Base-by-base conservation (phyloP, 2,797 vertebrate species). In the Limosa lapponica region DNA sequence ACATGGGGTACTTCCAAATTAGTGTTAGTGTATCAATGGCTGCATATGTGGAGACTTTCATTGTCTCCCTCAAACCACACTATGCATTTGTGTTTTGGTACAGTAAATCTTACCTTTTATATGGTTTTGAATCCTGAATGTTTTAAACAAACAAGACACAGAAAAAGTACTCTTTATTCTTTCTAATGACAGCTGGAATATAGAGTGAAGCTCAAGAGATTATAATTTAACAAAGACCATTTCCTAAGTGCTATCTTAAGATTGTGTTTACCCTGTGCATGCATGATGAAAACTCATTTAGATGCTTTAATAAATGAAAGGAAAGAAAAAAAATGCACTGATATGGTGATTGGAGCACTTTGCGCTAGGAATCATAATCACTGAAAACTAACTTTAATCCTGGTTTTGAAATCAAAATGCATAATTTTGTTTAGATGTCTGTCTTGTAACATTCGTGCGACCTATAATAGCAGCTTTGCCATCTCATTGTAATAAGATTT, bases 221-320 rank as follows among this genome's bases (percentile, higher is more conserved):
- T 66, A 54, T 32, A 74, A 7, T 15, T 82, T 77, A 83, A 90
- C 62, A 94, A 91, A 93, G 61, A 73, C 16, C 43, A 43, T 79
- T 75, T 54, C 64, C 79, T 78, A 93, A 93, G 62, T 84, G 71
- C 49, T 84, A 28, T 52, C 13, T 74, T 48, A 64, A 54, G 79
- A 34, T 51, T 22, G 32, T 82, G 51, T 91, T 93, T 92, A 41
- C 58, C 25, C 18, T 28, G 5, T 22, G 23, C 49, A 72, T 18
- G 11, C 48, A 24, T 36, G 71, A 59, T 41, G 66, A 93, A 95
- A 94, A 80, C 75, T 77, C 12, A 0, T 46, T 82, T 70, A 49
- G 52, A 37, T 91, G 87, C 32, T 86, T 91, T 64, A 30, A 75
- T 43, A 87, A 90, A 94, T 36, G 46, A 78, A 95, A 92, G 13